These are phyloP conservation scores for Xiphydria camelus DNA, from an alignment of 2,888 invertebrate species.

Conservation along the genomic window DNA sequence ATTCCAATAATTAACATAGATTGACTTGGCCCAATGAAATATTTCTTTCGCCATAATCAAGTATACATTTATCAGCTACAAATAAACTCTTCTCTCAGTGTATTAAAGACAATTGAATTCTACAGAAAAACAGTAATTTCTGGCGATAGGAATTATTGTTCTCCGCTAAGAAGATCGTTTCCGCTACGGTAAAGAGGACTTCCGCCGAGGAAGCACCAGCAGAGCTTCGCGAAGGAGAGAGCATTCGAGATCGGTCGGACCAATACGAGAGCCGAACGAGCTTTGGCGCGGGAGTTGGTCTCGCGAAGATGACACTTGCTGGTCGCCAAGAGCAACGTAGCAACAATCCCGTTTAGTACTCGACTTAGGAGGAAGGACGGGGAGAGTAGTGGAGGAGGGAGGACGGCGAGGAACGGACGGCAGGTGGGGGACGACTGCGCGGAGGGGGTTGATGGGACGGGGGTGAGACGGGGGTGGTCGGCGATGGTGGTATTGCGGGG, in stretches of 20 bases:
- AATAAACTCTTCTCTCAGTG: too few relatives aligned
- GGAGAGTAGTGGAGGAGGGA: conserved; percentile 9
- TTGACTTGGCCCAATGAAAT: too few relatives aligned
- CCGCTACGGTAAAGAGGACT: too few relatives aligned
- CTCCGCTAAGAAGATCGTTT: too few relatives aligned
- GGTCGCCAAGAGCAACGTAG: conserved; percentile 33
- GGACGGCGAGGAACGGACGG: conserved; percentile 9
- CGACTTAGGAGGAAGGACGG: conserved; percentile 22
- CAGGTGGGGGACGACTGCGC: conserved; percentile 21
- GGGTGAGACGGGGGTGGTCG: conserved; percentile 36
- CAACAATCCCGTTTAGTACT: conserved; percentile 50
- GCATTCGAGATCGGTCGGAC: conserved; percentile 23
- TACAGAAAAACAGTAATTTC: too few relatives aligned
- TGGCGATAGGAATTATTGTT: too few relatives aligned
- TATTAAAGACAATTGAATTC: too few relatives aligned
- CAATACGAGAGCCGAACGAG: conserved; percentile 12
- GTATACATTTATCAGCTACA: too few relatives aligned
- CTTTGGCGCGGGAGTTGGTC: not conserved
- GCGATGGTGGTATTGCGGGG: conserved; percentile 46
- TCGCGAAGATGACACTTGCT: conserved; percentile 7
- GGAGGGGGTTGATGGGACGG: conserved; percentile 28
- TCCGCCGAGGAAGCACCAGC: too few relatives aligned
- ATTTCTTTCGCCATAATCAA: too few relatives aligned
- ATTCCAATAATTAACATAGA: too few relatives aligned
- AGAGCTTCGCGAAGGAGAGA: too few relatives aligned